Conservation (phyloP, 2,113 vertebrate genomes). For the Ailurus styani region DNA sequence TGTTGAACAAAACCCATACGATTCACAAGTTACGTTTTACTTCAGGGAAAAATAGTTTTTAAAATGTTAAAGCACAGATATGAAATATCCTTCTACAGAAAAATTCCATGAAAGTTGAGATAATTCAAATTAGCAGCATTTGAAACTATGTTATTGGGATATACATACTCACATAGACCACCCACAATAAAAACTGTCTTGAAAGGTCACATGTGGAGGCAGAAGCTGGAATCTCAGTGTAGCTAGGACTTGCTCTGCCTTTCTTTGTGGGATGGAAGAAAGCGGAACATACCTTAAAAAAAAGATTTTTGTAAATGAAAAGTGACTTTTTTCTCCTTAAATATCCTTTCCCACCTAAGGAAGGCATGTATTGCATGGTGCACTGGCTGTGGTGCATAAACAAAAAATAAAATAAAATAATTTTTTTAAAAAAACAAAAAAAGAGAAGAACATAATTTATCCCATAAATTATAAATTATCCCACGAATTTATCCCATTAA, state of each 20-base stretch:
- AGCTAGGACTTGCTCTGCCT: neutral
- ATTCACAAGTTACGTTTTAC: neutral
- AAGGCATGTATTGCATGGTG: too few species aligned
- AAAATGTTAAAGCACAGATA: neutral
- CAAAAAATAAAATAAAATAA: too few species aligned
- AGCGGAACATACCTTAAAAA: neutral
- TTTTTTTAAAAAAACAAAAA: too few species aligned
- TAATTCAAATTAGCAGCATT: neutral
- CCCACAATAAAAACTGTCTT: neutral
- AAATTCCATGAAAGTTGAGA: neutral
- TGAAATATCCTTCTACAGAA: neutral
- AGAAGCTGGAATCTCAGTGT: neutral
- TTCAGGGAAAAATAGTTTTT: neutral
- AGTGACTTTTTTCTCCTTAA: neutral
- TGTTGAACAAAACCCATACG: neutral
- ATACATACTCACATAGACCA: rapidly evolving
- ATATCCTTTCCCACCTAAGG: neutral
- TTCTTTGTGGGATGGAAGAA: neutral
- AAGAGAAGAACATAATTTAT: neutral
- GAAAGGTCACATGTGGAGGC: too few species aligned
- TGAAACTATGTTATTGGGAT: too few species aligned
- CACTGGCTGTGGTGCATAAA: too few species aligned
- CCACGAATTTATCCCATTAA: too few species aligned
- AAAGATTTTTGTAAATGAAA: neutral
- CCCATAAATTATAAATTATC: too few species aligned